Percentiles rank a stretch among this genome's conserved stretches.
These are phyloP conservation scores for Orchestes rusci DNA, from an alignment of 2,888 invertebrate species.

Conservation along the genomic window DNA sequence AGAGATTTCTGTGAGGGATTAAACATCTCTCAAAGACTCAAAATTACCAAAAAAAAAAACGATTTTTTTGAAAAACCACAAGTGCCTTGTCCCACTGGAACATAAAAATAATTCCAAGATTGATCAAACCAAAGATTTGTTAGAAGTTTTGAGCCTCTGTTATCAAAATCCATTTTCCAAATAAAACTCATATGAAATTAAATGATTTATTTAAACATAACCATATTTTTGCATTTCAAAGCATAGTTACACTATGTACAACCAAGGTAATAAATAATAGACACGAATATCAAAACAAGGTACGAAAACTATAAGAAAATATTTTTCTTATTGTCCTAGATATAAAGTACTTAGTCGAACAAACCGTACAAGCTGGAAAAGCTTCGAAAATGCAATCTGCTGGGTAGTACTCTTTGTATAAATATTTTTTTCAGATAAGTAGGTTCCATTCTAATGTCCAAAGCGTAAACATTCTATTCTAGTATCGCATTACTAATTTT, in stretches of 20 bases:
- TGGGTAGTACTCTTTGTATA: too few relatives aligned
- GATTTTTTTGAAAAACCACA: background rate
- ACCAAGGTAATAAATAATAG: constrained; percentile 26
- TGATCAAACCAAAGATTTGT: background rate
- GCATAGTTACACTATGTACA: constrained; percentile 33
- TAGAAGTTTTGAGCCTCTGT: background rate
- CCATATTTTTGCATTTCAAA: constrained; percentile 30
- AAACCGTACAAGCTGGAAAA: too few relatives aligned
- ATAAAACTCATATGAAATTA: constrained; percentile 15
- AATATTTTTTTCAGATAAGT: too few relatives aligned
- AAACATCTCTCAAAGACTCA: too few relatives aligned
- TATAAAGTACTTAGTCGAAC: too few relatives aligned
- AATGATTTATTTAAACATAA: constrained; percentile 32
- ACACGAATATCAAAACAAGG: constrained; percentile 16
- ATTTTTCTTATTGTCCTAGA: constrained; percentile 28
- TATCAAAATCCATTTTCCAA: background rate
- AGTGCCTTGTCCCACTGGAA: too few relatives aligned
- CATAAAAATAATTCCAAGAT: background rate
- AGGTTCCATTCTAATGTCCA: too few relatives aligned
- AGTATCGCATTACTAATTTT: constrained; percentile 3
- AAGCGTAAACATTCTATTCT: constrained; percentile 6
- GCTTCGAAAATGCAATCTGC: too few relatives aligned
- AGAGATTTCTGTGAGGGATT: too few relatives aligned
- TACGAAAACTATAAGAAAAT: constrained; percentile 20
- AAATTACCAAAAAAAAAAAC: too few relatives aligned